Percentiles rank a stretch among this genome's conserved stretches.
These are phyloP conservation scores for Paralichthys olivaceus DNA, from an alignment of 2,113 vertebrate genomes.

Conservation along the genomic window DNA sequence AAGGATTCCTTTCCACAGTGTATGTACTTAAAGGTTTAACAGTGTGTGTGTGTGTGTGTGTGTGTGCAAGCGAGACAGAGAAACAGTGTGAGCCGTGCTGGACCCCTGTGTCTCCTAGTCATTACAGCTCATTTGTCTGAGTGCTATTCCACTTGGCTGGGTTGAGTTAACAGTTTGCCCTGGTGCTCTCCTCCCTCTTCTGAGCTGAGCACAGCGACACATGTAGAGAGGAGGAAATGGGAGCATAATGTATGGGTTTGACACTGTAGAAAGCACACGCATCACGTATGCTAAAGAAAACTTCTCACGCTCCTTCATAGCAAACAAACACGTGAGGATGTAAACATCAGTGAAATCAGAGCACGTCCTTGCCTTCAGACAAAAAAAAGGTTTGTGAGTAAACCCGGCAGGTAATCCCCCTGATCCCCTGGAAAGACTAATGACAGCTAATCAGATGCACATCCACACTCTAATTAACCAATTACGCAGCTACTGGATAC, in stretches of 20 bases:
- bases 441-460: conserved; percentile 74
- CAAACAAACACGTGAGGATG: background rate
- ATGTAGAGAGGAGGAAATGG: conserved; percentile 48
- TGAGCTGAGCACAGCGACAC: conserved; percentile 56
- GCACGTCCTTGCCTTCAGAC: background rate
- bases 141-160: conserved; percentile 79
- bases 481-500: conserved; percentile 70
- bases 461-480: conserved; percentile 72
- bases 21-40: conserved; percentile 52
- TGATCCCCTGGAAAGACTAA: conserved; percentile 67
- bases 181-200: conserved; percentile 58
- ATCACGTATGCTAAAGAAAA: conserved; percentile 7
- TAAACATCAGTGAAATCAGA: background rate
- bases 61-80: conserved; percentile 40
- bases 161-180: conserved; percentile 76
- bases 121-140: conserved; percentile 82
- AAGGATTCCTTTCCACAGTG: conserved; percentile 31
- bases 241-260: conserved; percentile 39
- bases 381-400: conserved; percentile 9
- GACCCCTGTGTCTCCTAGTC: conserved; percentile 70
- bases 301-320: background rate
- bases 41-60: conserved; percentile 19
- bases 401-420: conserved; percentile 24
- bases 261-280: background rate
- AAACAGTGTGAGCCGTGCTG: conserved; percentile 58